These are phyloP conservation scores for Ophion ventricosus DNA, from an alignment of 2,888 invertebrate species.

Conservation along the genomic window DNA sequence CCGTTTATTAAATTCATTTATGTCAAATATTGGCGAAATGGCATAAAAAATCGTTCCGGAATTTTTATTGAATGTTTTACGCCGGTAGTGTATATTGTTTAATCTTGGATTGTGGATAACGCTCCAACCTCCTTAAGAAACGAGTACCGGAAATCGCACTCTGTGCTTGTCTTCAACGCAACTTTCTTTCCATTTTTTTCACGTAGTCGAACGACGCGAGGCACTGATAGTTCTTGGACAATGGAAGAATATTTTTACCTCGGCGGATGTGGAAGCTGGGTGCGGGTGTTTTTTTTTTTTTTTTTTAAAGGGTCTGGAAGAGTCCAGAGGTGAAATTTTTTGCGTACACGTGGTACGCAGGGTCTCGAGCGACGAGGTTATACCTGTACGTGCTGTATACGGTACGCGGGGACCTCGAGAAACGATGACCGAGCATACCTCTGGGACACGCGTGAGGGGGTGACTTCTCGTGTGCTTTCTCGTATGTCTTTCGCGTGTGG, in stretches of 20 bases:
- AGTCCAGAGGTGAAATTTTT: background rate
- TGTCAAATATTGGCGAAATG: too few relatives aligned
- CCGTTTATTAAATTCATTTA: too few relatives aligned
- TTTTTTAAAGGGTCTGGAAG: slow-evolving; percentile 2
- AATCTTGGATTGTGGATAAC: too few relatives aligned
- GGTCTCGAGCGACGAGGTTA: background rate
- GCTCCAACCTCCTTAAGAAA: too few relatives aligned
- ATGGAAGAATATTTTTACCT: slow-evolving; percentile 1
- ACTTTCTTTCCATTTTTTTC: too few relatives aligned
- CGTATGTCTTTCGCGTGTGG: slow-evolving; percentile 37
- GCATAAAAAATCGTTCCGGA: too few relatives aligned
- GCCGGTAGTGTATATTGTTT: too few relatives aligned
- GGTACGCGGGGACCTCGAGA: slow-evolving; percentile 9
- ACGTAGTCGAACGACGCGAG: background rate
- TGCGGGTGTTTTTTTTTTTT: slow-evolving; percentile 6
- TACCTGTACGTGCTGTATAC: slow-evolving; percentile 4
- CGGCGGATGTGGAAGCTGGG: background rate
- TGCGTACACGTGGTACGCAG: background rate
- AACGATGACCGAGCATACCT: slow-evolving; percentile 60
- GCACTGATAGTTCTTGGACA: background rate
- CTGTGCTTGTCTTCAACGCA: too few relatives aligned
- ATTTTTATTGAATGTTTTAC: too few relatives aligned
- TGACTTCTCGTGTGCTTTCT: slow-evolving; percentile 11
- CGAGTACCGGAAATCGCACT: too few relatives aligned
- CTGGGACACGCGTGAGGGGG: slow-evolving; percentile 35